A percentile compares a stretch with the other conserved stretches of the same genome.
Conservation (phyloP, 2,888 invertebrate species). For the Omphaloscelis lunosa region DNA sequence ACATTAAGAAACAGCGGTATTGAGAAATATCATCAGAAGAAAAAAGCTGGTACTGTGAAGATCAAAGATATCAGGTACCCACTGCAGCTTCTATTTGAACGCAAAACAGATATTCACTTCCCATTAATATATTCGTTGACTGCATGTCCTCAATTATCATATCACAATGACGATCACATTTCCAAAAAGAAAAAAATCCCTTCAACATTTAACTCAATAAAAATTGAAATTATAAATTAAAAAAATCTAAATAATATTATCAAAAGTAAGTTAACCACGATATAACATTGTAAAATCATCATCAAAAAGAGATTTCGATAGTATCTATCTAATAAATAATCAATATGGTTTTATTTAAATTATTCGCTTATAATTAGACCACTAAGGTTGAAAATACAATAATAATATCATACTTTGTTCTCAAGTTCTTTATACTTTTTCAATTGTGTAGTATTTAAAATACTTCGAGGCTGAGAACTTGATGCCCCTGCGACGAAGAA, state of each 20-base stretch:
- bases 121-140: conserved; percentile 38
- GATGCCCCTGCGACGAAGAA: conserved; percentile 8
- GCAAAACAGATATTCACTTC: conserved; percentile 22
- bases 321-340: conserved; percentile 56
- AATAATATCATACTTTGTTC: conserved; percentile 34
- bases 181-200: conserved; percentile 7
- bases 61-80: conserved; percentile 8
- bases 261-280: conserved; percentile 44
- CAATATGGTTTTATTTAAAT: conserved; percentile 46
- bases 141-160: conserved; percentile 37
- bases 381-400: conserved; percentile 45
- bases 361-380: conserved; percentile 48
- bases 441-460: conserved; percentile 37
- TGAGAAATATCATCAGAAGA: conserved; percentile 15
- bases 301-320: conserved; percentile 60
- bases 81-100: conserved; percentile 8
- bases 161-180: conserved; percentile 52
- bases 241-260: conserved; percentile 16
- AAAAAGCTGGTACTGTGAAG: neutral
- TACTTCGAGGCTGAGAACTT: conserved; percentile 20
- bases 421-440: conserved; percentile 27
- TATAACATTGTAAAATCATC: conserved; percentile 61
- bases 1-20: conserved; percentile 28
- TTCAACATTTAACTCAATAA: conserved; percentile 13
- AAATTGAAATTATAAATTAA: conserved; percentile 1